These are phyloP conservation scores for Trichomalopsis sarcophagae DNA, from an alignment of 1,140 invertebrate genomes.

Conservation along the genomic window DNA sequence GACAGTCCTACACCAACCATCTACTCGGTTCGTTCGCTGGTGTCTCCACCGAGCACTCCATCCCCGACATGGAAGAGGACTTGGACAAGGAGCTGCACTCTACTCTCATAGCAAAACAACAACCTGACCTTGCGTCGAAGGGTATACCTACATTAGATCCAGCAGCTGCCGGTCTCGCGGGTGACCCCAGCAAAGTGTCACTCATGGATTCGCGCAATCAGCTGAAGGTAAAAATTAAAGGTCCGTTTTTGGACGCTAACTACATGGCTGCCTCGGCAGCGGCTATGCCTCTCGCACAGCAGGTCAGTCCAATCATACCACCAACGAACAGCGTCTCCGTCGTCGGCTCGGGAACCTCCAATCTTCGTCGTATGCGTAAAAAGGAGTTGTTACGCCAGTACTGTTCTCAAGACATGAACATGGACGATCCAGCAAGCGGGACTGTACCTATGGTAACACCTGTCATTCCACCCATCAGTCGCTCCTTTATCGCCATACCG, in stretches of 20 bases:
- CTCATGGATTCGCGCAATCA: constrained; percentile 87
- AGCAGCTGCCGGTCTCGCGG: constrained; percentile 36
- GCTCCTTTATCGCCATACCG: constrained; percentile 87
- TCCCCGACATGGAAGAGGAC: constrained; percentile 84
- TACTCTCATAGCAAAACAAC: constrained; percentile 77
- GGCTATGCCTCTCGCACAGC: constrained; percentile 73
- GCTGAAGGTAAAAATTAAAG: constrained; percentile 93
- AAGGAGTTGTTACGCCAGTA: constrained; percentile 91
- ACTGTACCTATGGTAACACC: constrained; percentile 74
- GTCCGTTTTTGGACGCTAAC: constrained; percentile 87
- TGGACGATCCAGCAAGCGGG: constrained; percentile 78
- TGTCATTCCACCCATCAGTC: constrained; percentile 78
- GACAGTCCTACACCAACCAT: constrained; percentile 78
- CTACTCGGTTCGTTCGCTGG: constrained; percentile 76
- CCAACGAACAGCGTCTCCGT: constrained; percentile 69
- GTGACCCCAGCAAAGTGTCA: constrained; percentile 79
- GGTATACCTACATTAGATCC: constrained; percentile 55
- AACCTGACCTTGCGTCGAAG: constrained; percentile 60
- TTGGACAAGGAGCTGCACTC: constrained; percentile 85
- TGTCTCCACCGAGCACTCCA: constrained; percentile 78
- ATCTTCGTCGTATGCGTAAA: constrained; percentile 89
- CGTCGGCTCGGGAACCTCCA: constrained; percentile 77
- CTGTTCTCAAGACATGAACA: constrained; percentile 90
- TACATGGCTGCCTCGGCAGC: constrained; percentile 78
- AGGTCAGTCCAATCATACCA: constrained; percentile 74